Evolutionary conservation across 2,888 invertebrate genomes (phyloP).

Genomic region (Nomada flava): DNA sequence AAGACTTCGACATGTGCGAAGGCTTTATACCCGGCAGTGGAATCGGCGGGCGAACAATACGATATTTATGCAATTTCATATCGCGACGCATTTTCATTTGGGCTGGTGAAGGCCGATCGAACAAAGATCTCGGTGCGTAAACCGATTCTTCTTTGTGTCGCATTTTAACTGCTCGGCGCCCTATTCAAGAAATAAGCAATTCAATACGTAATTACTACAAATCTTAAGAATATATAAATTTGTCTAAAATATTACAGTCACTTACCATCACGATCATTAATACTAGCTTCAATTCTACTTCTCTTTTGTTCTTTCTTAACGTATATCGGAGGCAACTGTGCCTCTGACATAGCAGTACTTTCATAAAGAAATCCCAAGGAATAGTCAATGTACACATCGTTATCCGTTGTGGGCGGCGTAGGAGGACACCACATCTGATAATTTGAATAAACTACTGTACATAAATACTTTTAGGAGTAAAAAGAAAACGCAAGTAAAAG

Average conservation of each 20-base stretch:
- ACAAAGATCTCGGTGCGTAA: slow-evolving; percentile 92
- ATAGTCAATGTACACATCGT: slow-evolving; percentile 95
- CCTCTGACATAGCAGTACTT: slow-evolving; percentile 90
- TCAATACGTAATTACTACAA: slow-evolving; percentile 13
- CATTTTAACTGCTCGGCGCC: slow-evolving; percentile 87
- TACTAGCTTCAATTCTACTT: slow-evolving; percentile 88
- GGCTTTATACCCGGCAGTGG: slow-evolving; percentile 86
- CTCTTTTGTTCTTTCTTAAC: slow-evolving; percentile 91
- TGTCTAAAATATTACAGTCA: background rate
- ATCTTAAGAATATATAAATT: background rate
- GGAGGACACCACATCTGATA: slow-evolving; percentile 98
- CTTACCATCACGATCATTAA: slow-evolving; percentile 84
- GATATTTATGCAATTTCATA: slow-evolving; percentile 90
- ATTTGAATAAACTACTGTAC: slow-evolving; percentile 34
- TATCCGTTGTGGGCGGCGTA: slow-evolving; percentile 97
- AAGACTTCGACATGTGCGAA: slow-evolving; percentile 84
- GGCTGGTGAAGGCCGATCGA: slow-evolving; percentile 91
- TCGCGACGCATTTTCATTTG: slow-evolving; percentile 91
- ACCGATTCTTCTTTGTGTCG: slow-evolving; percentile 90
- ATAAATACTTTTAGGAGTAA: background rate
- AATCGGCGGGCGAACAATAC: slow-evolving; percentile 86
- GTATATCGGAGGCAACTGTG: slow-evolving; percentile 92
- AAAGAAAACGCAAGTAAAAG: background rate
- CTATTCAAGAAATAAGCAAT: slow-evolving; percentile 64
- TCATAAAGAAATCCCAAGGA: slow-evolving; percentile 95